These are phyloP conservation scores for Perizoma flavofasciatum DNA, from an alignment of 2,888 invertebrate species.

Conservation along the genomic window DNA sequence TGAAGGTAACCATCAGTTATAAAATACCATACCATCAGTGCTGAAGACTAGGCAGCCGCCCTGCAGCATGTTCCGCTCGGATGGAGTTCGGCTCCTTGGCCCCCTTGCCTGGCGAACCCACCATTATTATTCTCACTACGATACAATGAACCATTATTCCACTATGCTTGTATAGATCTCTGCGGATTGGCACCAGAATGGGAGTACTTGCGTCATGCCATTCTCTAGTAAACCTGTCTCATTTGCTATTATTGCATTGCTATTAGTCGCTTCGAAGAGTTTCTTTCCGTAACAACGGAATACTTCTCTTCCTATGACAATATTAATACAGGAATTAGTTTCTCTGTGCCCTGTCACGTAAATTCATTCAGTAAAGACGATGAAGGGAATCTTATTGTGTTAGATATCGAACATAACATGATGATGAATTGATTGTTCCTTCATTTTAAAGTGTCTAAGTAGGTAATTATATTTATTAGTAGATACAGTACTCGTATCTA, in stretches of 20 bases:
- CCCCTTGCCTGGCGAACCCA: conserved; percentile 1
- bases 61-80: conserved; percentile 12
- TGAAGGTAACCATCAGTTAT: no score
- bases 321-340: no score
- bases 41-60: no score
- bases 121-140: conserved; percentile 22
- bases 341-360: no score
- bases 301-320: background rate
- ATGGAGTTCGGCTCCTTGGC: conserved; percentile 22
- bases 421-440: no score
- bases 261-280: conserved; percentile 1
- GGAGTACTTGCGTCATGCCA: conserved; percentile 24
- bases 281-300: background rate
- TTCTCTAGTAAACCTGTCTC: background rate
- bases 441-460: no score
- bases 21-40: no score
- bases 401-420: no score
- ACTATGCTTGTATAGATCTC: conserved; percentile 2
- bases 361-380: no score
- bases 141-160: conserved; percentile 17
- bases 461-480: no score
- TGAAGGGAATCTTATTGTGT: no score
- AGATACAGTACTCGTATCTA: no score
- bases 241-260: conserved; percentile 2
- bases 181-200: conserved; percentile 29